Evolutionary conservation across 2,113 vertebrate species (phyloP).

Genomic region (Sporophila hypoxantha): DNA sequence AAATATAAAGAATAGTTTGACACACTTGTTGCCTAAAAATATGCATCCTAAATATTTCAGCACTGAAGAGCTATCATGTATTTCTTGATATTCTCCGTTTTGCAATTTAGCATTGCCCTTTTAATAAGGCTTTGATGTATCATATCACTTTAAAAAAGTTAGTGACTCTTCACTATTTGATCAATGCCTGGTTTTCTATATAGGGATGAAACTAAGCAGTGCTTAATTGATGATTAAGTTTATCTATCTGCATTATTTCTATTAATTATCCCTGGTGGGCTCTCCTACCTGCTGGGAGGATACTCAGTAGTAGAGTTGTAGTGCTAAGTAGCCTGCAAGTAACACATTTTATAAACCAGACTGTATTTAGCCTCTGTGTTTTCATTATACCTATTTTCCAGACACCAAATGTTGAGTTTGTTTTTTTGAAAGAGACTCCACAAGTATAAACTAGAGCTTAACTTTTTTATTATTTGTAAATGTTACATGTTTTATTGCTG

Average conservation of each 20-base stretch:
- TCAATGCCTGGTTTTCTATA: neutral
- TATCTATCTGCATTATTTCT: neutral
- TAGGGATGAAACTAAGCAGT: neutral
- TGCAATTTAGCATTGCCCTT: neutral
- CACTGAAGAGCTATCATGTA: neutral
- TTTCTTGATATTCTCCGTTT: neutral
- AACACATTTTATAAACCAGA: neutral
- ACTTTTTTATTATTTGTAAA: neutral
- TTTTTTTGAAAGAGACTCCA: neutral
- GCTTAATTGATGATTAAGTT: neutral
- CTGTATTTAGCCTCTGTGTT: neutral
- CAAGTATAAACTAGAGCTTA: neutral
- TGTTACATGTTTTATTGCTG: neutral
- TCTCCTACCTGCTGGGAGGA: neutral
- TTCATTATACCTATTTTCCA: neutral
- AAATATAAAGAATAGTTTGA: neutral
- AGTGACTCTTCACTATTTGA: neutral
- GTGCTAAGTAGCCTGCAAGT: neutral
- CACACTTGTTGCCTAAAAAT: neutral
- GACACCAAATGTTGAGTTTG: neutral
- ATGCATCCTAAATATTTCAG: neutral
- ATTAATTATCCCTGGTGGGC: neutral
- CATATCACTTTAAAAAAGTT: neutral
- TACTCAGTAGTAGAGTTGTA: neutral
- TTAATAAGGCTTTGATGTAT: neutral